Evolutionary conservation across 1,140 invertebrate species (phyloP).

Genomic region (Macrotrachela quadricornifera): DNA sequence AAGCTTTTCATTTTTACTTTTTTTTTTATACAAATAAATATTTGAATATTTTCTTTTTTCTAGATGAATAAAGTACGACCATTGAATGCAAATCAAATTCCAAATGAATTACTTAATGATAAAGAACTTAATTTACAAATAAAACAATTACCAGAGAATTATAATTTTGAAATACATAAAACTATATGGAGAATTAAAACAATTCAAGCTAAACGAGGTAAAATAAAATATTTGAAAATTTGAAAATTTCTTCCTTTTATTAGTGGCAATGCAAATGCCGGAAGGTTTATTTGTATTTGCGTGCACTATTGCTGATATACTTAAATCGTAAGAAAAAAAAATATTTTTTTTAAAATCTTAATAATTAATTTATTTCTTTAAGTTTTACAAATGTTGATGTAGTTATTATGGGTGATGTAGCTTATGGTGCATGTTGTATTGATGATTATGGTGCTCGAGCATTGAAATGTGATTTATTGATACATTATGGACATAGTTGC

Average conservation of each 20-base stretch:
- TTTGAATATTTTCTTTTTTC: too few species aligned
- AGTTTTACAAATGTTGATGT: conserved; percentile 70
- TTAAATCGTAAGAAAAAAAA: conserved; percentile 39
- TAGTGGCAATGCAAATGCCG: conserved; percentile 84
- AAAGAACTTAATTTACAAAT: conserved; percentile 46
- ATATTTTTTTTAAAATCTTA: too few species aligned
- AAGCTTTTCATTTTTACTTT: too few species aligned
- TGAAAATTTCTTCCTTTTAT: conserved; percentile 10
- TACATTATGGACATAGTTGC: conserved; percentile 97
- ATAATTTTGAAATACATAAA: conserved; percentile 96
- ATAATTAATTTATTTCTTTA: not conserved
- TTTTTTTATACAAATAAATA: too few species aligned
- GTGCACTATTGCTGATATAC: conserved; percentile 74
- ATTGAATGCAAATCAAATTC: conserved; percentile 34
- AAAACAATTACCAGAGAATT: conserved; percentile 58
- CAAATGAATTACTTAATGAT: conserved; percentile 59
- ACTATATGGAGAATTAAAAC: conserved; percentile 83
- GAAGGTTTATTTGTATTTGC: conserved; percentile 78
- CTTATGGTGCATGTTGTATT: conserved; percentile 97
- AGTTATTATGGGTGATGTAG: conserved; percentile 85
- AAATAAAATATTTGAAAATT: not conserved
- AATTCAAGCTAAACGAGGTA: conserved; percentile 45
- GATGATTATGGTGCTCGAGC: conserved; percentile 83
- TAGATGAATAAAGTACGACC: too few species aligned
- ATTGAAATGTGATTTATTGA: conserved; percentile 66